A percentile compares a stretch with the other conserved stretches of the same genome.
phyloP scores from a whole-genome alignment of 2,888 invertebrate species.

The Lochmaea crataegi region DNA sequence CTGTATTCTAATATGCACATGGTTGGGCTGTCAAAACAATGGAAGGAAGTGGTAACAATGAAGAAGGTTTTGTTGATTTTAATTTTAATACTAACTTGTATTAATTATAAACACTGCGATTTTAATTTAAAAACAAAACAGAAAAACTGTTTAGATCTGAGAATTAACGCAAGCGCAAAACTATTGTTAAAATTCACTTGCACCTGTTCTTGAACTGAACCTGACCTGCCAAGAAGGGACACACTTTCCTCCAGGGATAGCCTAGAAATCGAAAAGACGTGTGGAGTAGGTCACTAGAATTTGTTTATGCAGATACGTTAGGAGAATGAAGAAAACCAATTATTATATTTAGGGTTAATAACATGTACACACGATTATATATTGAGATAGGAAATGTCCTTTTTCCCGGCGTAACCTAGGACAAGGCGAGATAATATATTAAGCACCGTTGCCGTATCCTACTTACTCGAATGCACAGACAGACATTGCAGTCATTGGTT shows the following conservation, averaged over 20 bases:
- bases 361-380: slow-evolving; percentile 27
- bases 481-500: slow-evolving; percentile 33
- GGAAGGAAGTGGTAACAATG: slow-evolving; percentile 33
- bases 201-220: slow-evolving; percentile 67
- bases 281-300: slow-evolving; percentile 46
- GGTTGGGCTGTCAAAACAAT: slow-evolving; percentile 32
- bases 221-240: slow-evolving; percentile 63
- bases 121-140: neutral
- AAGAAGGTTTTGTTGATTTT: slow-evolving; percentile 20
- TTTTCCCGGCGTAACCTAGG: slow-evolving; percentile 61
- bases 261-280: slow-evolving; percentile 56
- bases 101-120: neutral
- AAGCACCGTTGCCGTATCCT: slow-evolving; percentile 49
- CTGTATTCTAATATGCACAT: slow-evolving; percentile 15
- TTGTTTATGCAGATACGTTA: neutral
- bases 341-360: slow-evolving; percentile 2
- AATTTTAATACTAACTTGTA: neutral
- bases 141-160: neutral
- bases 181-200: slow-evolving; percentile 44
- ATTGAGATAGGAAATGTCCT: slow-evolving; percentile 52
- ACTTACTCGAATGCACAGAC: slow-evolving; percentile 40
- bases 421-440: slow-evolving; percentile 51
- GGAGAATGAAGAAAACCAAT: neutral
- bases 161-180: slow-evolving; percentile 27
- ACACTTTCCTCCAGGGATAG: slow-evolving; percentile 58